These are phyloP conservation scores for Leptodactylus fuscus DNA, from an alignment of 2,113 vertebrate genomes.

Conservation along the genomic window DNA sequence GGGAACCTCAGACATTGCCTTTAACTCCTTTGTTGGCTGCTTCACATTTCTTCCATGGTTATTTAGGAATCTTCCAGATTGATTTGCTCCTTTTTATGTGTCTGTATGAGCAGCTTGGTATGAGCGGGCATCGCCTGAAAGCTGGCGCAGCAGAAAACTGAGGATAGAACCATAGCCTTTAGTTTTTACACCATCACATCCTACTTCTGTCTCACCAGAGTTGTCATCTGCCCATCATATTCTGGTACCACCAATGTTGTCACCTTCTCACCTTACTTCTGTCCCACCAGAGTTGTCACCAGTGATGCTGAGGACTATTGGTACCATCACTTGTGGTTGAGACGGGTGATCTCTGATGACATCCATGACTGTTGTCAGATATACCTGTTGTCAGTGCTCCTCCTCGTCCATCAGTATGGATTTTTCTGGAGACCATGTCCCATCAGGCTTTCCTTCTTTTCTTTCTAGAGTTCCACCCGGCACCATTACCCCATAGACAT, in stretches of 20 bases:
- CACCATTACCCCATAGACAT: conserved; percentile 2
- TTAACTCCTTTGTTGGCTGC: background rate
- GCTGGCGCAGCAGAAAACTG: too few relatives aligned
- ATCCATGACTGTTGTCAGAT: too few relatives aligned
- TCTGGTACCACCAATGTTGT: background rate
- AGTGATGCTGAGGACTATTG: background rate
- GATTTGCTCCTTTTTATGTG: background rate
- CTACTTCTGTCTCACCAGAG: background rate
- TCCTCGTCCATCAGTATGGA: too few relatives aligned
- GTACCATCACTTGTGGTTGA: too few relatives aligned
- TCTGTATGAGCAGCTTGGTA: too few relatives aligned
- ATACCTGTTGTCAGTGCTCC: too few relatives aligned
- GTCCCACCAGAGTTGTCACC: background rate
- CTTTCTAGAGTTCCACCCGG: background rate
- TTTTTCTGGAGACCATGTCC: too few relatives aligned
- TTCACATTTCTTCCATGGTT: background rate
- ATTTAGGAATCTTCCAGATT: background rate
- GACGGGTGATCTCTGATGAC: too few relatives aligned
- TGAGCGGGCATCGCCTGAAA: too few relatives aligned
- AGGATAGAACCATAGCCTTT: too few relatives aligned
- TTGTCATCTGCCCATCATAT: background rate
- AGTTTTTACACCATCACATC: too few relatives aligned
- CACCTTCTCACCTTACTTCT: too few relatives aligned
- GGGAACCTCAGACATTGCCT: background rate
- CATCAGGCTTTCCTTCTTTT: background rate